phyloP scores from a whole-genome alignment of 1,140 invertebrate species.

The Potamilus streckersoni region DNA sequence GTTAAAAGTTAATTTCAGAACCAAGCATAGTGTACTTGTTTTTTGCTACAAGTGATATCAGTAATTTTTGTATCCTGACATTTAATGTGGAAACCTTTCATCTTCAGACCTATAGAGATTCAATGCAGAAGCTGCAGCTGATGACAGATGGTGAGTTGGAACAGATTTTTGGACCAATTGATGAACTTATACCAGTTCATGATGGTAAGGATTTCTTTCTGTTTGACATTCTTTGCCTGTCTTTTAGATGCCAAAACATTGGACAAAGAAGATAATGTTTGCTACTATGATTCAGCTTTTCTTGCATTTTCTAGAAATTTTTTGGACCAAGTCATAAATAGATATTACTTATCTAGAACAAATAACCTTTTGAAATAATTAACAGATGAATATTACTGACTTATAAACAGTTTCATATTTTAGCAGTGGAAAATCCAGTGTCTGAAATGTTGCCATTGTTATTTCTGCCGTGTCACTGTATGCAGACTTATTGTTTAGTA shows the following conservation, averaged over 20 bases:
- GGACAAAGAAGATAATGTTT: no score
- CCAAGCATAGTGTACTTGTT: no score
- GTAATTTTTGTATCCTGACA: neutral
- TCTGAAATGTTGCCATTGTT: no score
- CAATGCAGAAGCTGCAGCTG: constrained; percentile 68
- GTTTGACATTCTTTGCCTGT: constrained; percentile 34
- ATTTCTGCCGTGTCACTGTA: no score
- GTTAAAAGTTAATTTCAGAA: no score
- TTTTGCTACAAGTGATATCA: no score
- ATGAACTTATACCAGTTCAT: constrained; percentile 64
- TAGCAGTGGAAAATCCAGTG: no score
- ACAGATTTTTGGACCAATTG: constrained; percentile 70
- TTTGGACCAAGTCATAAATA: neutral
- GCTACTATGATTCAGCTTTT: neutral
- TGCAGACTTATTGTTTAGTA: no score
- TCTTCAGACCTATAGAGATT: constrained; percentile 69
- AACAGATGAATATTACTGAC: no score
- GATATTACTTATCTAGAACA: neutral
- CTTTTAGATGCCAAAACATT: no score
- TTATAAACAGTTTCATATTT: no score
- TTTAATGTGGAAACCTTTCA: constrained; percentile 6
- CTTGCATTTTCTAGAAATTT: neutral
- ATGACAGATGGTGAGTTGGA: constrained; percentile 68
- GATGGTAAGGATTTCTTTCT: constrained; percentile 58
- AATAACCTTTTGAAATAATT: no score